Evolutionary conservation across 2,888 invertebrate genomes (phyloP).

Genomic region (Heliconius charithonia): DNA sequence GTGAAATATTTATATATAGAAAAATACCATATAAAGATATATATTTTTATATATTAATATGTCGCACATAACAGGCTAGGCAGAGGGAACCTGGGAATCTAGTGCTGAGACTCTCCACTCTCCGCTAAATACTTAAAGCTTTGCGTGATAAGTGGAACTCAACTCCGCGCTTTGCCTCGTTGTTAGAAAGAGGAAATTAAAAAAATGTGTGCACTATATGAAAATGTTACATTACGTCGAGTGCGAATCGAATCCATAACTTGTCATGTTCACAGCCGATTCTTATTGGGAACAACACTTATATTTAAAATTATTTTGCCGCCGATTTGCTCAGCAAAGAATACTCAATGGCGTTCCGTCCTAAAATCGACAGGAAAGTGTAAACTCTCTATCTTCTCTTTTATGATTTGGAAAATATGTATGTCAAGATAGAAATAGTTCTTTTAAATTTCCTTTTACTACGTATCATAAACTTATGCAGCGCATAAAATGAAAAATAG

Average conservation of each 20-base stretch:
- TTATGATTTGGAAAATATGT: neutral
- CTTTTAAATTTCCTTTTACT: neutral
- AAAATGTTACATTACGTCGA: no score
- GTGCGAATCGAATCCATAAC: no score
- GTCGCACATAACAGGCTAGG: no score
- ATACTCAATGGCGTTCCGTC: neutral
- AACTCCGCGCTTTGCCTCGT: no score
- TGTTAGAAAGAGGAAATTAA: no score
- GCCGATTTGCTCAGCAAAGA: neutral
- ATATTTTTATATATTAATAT: neutral
- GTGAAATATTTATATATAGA: constrained; percentile 1
- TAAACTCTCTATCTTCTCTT: neutral
- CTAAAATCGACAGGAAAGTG: neutral
- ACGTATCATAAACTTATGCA: constrained; percentile 13
- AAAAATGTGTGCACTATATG: no score
- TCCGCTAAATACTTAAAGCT: no score
- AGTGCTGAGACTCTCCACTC: no score
- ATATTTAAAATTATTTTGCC: neutral
- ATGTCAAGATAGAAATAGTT: neutral
- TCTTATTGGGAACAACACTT: neutral
- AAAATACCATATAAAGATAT: neutral
- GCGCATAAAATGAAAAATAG: constrained; percentile 13
- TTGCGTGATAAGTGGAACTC: no score
- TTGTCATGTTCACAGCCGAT: no score
- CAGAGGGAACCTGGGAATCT: no score